A percentile compares a stretch with the other conserved stretches of the same genome.
phyloP scores from a whole-genome alignment of 2,888 invertebrate genomes.

The Pemphredon lugubris region DNA sequence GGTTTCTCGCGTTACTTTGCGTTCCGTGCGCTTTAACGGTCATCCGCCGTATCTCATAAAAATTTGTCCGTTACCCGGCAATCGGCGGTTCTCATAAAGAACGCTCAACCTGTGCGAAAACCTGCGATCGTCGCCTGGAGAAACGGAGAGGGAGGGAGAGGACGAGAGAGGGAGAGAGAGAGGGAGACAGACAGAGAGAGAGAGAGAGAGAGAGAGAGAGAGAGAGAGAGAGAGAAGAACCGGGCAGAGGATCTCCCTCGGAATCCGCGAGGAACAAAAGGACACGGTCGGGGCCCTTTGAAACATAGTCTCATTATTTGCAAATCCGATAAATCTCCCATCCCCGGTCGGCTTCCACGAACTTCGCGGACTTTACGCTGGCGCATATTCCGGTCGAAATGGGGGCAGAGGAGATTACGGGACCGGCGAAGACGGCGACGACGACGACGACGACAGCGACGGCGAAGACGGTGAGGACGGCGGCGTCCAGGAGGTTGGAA shows the following conservation, averaged over 20 bases:
- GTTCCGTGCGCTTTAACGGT: background rate
- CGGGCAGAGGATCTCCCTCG: constrained; percentile 24
- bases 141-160: constrained; percentile 11
- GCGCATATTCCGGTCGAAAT: constrained; percentile 29
- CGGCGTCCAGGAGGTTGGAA: constrained; percentile 28
- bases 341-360: constrained; percentile 37
- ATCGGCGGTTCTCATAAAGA: too few species aligned
- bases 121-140: background rate
- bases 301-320: constrained; percentile 59
- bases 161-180: constrained; percentile 16
- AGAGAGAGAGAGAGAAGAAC: constrained; percentile 15
- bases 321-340: constrained; percentile 56
- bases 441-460: too few species aligned
- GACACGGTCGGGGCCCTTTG: constrained; percentile 39
- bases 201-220: constrained; percentile 16
- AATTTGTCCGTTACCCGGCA: too few species aligned
- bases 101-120: background rate
- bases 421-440: too few species aligned
- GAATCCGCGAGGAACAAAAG: constrained; percentile 27
- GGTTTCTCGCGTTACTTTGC: background rate
- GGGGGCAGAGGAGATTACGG: constrained; percentile 41
- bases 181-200: constrained; percentile 22
- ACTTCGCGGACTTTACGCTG: constrained; percentile 20
- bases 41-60: background rate
- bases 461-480: too few species aligned